phyloP scores from a whole-genome alignment of 2,797 vertebrate genomes.

The Limosa lapponica region DNA sequence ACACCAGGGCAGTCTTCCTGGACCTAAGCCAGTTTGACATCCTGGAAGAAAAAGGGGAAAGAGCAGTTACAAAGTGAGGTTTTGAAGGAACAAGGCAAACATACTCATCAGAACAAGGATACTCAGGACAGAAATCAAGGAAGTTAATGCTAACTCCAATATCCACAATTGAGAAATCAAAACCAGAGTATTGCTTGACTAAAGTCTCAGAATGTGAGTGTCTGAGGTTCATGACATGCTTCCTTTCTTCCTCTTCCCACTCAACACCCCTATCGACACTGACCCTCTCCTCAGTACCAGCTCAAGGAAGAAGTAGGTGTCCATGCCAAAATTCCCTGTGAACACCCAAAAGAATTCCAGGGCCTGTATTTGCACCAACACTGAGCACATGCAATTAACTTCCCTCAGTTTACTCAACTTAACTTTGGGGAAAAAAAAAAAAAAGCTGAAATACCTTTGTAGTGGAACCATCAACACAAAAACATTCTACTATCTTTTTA shows the following conservation, averaged over 20 bases:
- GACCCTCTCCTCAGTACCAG: neutral
- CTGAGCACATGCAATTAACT: neutral
- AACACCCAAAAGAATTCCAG: neutral
- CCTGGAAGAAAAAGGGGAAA: slow-evolving; percentile 36
- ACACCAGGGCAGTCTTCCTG: neutral
- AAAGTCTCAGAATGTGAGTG: fast-evolving
- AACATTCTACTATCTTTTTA: neutral
- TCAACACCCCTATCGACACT: neutral
- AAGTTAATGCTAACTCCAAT: neutral
- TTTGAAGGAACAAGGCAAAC: neutral
- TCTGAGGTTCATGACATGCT: neutral
- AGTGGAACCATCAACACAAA: neutral
- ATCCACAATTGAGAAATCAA: neutral
- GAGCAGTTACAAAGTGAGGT: neutral
- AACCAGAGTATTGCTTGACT: neutral
- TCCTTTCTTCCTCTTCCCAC: neutral
- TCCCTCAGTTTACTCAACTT: neutral
- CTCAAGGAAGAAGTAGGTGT: neutral
- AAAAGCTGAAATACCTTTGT: neutral
- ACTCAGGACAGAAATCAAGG: neutral
- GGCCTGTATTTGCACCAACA: neutral
- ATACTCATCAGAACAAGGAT: neutral
- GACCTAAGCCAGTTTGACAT: neutral
- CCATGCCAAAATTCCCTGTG: neutral
- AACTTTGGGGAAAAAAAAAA: neutral